Base-by-base conservation (phyloP, 2,888 invertebrate species). In the Neoascia interrupta region DNA sequence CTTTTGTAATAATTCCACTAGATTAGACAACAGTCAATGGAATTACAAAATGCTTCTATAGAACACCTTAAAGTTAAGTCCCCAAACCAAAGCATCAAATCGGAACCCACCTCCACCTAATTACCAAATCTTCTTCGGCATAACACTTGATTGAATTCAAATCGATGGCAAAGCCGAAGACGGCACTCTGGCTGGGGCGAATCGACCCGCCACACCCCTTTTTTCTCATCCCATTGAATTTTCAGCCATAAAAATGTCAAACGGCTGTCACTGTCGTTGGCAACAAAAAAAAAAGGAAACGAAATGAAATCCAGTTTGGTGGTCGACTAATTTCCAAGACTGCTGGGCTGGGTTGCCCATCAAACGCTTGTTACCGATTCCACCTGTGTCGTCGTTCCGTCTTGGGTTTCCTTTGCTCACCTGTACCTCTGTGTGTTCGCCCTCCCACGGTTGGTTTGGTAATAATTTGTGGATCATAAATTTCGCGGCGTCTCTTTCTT, bases 81-180 rank as follows among this genome's bases (percentile, higher is more conserved):
- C 26, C 36, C 58, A 21, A 28, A 37, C 31, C 45, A 51, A 26
- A 39, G 18, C 31, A 26, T 28, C 43, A 53, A 43, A 49, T 19
- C 34, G 61, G 28, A 45, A 47, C 45, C 53, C 15, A 15, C 58
- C 28, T 16, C 31, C 5, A 21, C 43, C 54, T 79, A 72, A 72
- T 79, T 79, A 73, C 60, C 36, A 49, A 79, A 61, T 66, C 73
- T 49, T 66, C 69, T 39, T 47, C 58, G 58, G 72, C 79, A 79
- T 79, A 73, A 79, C 79, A 68, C 73, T 73, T 73, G 79, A 79
- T 79, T 79, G 72, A 79, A 66, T 73, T 79, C 51, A 68, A 79
- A 79, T 79, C 79, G 79, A 66, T 70, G 43, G 31, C 60, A 39
- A 43, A 1, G 39, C 19, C 13, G n/a, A 16, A 13, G 74, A 68